Evolutionary conservation across 2,113 vertebrate species (phyloP).

Genomic region (Corythornis cristatus): DNA sequence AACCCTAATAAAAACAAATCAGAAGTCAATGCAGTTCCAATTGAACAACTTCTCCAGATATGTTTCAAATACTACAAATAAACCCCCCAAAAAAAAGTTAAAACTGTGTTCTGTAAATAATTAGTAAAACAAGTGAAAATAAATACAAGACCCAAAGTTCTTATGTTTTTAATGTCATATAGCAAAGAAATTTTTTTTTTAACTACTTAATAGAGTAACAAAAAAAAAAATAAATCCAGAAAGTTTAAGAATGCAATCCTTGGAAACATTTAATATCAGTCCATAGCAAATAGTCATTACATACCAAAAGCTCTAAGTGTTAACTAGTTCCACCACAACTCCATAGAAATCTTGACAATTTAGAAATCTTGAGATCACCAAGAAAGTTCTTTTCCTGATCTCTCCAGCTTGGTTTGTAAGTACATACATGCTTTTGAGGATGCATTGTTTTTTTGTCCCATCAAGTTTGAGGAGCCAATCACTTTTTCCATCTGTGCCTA

Average conservation of each 20-base stretch:
- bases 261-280: constrained; percentile 89
- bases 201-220: constrained; percentile 86
- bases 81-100: constrained; percentile 76
- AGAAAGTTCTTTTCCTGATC: constrained; percentile 76
- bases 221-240: constrained; percentile 77
- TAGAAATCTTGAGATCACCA: constrained; percentile 81
- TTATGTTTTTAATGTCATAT: constrained; percentile 98
- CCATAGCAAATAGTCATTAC: constrained; percentile 84
- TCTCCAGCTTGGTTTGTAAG: constrained; percentile 86
- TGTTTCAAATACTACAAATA: constrained; percentile 81
- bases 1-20: constrained; percentile 76
- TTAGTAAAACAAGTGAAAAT: constrained; percentile 84
- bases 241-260: constrained; percentile 90
- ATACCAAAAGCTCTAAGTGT: constrained; percentile 85
- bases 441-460: constrained; percentile 62
- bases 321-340: constrained; percentile 85
- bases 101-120: constrained; percentile 81
- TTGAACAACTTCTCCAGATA: constrained; percentile 72
- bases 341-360: constrained; percentile 80
- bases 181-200: constrained; percentile 87
- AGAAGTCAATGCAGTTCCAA: constrained; percentile 76
- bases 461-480: constrained; percentile 73
- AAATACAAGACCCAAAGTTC: constrained; percentile 89
- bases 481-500: constrained; percentile 77
- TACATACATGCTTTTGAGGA: constrained; percentile 78